Conservation (phyloP, 2,797 vertebrate genomes). For the Acrossocheilus wenchowensis region DNA sequence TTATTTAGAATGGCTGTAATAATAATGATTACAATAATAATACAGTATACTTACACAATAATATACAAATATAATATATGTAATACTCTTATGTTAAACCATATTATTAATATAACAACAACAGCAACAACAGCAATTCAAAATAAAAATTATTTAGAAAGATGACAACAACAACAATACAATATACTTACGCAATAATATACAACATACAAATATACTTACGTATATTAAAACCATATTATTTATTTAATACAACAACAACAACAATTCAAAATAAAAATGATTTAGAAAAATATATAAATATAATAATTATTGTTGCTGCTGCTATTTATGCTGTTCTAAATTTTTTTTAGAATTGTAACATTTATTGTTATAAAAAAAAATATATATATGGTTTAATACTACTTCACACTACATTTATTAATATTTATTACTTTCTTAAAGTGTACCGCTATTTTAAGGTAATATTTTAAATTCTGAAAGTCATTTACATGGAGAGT, state of each 20-base stretch:
- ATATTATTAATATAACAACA: not conserved
- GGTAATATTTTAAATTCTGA: too few relatives aligned
- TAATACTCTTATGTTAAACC: not conserved
- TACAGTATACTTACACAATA: not conserved
- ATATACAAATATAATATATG: not conserved
- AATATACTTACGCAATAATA: not conserved
- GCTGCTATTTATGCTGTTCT: too few relatives aligned
- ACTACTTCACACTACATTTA: not conserved
- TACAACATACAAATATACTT: not conserved
- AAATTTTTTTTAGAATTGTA: too few relatives aligned
- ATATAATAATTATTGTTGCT: not conserved
- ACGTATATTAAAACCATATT: not conserved
- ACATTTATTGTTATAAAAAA: not conserved
- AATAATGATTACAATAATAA: not conserved
- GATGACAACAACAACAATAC: not conserved
- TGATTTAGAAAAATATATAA: too few relatives aligned
- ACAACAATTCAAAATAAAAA: not conserved
- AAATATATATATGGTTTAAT: not conserved
- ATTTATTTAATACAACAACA: not conserved
- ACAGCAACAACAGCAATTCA: not conserved
- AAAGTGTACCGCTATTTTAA: not conserved
- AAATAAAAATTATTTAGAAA: not conserved
- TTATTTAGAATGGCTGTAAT: not conserved
- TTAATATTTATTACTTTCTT: too few relatives aligned
- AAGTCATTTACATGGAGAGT: not conserved